These are phyloP conservation scores for Periophthalmus modestus DNA, from an alignment of 2,113 vertebrate genomes.

Conservation along the genomic window DNA sequence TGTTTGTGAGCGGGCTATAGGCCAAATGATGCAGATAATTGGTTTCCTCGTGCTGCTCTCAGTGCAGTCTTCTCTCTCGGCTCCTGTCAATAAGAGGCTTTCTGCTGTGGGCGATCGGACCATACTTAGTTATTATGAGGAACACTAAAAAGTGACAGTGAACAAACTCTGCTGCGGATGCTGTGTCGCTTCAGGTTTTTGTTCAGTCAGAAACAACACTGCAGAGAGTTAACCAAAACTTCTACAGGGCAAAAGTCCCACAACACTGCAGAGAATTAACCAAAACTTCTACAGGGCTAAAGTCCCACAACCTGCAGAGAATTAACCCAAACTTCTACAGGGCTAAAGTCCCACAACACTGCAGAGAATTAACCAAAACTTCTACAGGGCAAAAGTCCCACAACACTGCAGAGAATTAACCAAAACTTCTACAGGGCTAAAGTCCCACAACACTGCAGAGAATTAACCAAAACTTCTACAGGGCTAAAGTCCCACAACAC, in stretches of 20 bases:
- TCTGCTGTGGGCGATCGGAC: constrained; percentile 45
- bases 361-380: neutral
- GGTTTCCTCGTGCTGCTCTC: constrained; percentile 45
- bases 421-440: too few relatives aligned
- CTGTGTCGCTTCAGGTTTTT: constrained; percentile 16
- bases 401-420: too few relatives aligned
- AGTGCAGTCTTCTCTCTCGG: constrained; percentile 29
- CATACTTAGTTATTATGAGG: constrained; percentile 53
- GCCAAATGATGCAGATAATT: constrained; percentile 72
- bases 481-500: too few relatives aligned
- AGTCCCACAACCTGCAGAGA: constrained; percentile 24
- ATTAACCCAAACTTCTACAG: constrained; percentile 5
- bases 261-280: constrained; percentile 12
- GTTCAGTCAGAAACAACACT: neutral
- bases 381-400: constrained; percentile 25
- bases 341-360: constrained; percentile 32
- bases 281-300: constrained; percentile 18
- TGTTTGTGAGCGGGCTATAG: constrained; percentile 62
- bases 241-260: constrained; percentile 24
- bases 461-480: too few relatives aligned
- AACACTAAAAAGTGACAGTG: constrained; percentile 54
- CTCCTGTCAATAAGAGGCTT: constrained; percentile 51
- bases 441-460: too few relatives aligned
- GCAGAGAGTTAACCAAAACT: neutral
- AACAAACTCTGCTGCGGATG: constrained; percentile 31